phyloP scores from a whole-genome alignment of 1,140 invertebrate species.

The Caenorhabditis brenneri region DNA sequence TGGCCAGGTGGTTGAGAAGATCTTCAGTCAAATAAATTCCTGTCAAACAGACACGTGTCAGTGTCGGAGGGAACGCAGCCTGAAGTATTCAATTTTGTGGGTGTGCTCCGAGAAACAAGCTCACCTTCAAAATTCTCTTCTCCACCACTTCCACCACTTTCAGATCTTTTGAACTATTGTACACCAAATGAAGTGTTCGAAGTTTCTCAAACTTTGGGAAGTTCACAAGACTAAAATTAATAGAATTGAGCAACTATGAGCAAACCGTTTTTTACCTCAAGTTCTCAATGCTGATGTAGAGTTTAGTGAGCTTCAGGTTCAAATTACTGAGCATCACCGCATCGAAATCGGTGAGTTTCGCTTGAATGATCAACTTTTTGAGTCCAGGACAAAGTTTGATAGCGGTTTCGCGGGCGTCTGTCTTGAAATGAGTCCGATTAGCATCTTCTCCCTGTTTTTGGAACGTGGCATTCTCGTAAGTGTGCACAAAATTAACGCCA shows the following conservation, averaged over 20 bases:
- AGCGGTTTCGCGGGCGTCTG: neutral
- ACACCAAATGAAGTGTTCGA: neutral
- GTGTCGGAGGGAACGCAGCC: neutral
- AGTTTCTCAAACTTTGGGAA: constrained; percentile 28
- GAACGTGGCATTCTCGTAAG: neutral
- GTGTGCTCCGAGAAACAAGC: too few species aligned
- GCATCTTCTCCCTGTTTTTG: neutral
- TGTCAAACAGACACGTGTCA: neutral
- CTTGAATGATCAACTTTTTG: neutral
- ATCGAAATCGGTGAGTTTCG: neutral
- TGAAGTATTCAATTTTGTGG: too few species aligned
- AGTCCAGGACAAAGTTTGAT: neutral
- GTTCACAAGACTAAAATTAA: neutral
- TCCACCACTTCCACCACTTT: constrained; percentile 12
- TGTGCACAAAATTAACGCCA: neutral
- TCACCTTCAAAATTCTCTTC: neutral
- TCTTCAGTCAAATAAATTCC: constrained; percentile 8
- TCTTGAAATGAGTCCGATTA: neutral
- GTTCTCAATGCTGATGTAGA: constrained; percentile 1
- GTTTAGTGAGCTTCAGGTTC: neutral
- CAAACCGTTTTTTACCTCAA: neutral
- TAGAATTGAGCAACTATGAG: neutral
- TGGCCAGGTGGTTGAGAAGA: neutral
- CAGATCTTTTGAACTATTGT: neutral
- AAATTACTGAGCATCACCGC: neutral